Evolutionary conservation across 2,797 vertebrate species (phyloP), one percentile per base, ranked within the genome.

Genomic region (Gymnothorax javanicus): DNA sequence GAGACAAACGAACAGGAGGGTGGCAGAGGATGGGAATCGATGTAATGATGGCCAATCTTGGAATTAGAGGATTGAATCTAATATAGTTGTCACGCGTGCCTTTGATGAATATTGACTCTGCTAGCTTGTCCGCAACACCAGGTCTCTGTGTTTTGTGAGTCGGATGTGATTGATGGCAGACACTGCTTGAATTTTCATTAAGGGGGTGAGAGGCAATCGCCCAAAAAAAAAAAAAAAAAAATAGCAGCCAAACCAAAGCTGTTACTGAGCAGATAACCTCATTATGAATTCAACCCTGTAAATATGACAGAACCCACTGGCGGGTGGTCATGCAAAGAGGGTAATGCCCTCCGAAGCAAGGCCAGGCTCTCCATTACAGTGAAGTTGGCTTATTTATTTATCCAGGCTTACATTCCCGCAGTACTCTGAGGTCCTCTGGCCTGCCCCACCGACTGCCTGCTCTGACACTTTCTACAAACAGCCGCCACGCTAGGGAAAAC

Each of bases 31-130:
- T n/a, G 77, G 77, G 52, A n/a, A 81, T 81, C 77, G 52, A 81
- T 81, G 77, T 81, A 81, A 81, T 56, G 77, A 81, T 81, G 77
- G 77, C 52, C 77, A 56, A 81, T 56, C 77, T n/a, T 9, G 52
- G 77, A 81, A 84, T 84, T 64, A 84, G 62, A 84, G 43, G 82
- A 20, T 84, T 84, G 82, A 60, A 62, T 13, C 82, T 50, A 62
- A 64, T 62, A n/a, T 59, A 84, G 57, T 84, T 62, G 57, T 84
- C 57, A 60, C 57, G 33, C 60, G 20, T 20, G 9, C 25, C 13
- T 59, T 64, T 84, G 57, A 84, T 84, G 82, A 84, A 62, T 84
- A 84, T 81, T 81, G 77, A 81, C 77, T 81, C 20, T 54, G 52
- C 17, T 2, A 4, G 50, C 77, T 12, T 7, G 50, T 81, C 52